Evolutionary conservation across 2,888 invertebrate genomes (phyloP).

Genomic region (Ecliptopera silaceata): DNA sequence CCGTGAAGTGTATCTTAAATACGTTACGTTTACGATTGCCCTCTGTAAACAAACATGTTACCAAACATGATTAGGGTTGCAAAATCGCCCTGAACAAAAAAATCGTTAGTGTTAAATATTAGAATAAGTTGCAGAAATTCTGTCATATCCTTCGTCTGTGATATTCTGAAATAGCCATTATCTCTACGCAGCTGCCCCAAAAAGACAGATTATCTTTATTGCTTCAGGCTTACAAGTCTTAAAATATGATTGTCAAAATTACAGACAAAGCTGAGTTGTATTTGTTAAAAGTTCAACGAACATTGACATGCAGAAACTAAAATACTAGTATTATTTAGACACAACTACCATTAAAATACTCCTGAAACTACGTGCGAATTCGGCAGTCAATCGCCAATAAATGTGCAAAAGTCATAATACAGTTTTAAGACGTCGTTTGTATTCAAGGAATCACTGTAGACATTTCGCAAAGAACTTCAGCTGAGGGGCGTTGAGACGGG

Average conservation of each 20-base stretch:
- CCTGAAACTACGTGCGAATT: constrained; percentile 47
- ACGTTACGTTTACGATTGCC: too few relatives aligned
- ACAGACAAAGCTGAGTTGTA: neutral
- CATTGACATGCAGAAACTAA: neutral
- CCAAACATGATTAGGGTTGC: too few relatives aligned
- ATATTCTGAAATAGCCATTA: neutral
- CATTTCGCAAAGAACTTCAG: constrained; percentile 78
- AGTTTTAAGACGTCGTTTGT: constrained; percentile 79
- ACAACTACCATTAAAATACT: constrained; percentile 9
- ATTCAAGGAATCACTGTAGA: constrained; percentile 83
- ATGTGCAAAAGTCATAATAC: constrained; percentile 76
- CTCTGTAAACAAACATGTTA: too few relatives aligned
- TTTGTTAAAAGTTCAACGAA: too few relatives aligned
- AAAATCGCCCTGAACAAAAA: neutral
- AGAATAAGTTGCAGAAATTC: neutral
- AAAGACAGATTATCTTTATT: too few relatives aligned
- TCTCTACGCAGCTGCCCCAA: too few relatives aligned
- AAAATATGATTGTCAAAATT: neutral
- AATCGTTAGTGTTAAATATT: neutral
- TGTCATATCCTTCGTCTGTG: neutral
- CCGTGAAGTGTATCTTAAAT: too few relatives aligned
- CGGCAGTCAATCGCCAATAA: constrained; percentile 64
- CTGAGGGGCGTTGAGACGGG: constrained; percentile 64
- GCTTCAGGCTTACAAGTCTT: too few relatives aligned
- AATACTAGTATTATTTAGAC: neutral